Percentiles rank a stretch among this genome's conserved stretches.
These are phyloP conservation scores for Gastrophryne carolinensis DNA, from an alignment of 2,797 vertebrate species.

Conservation along the genomic window DNA sequence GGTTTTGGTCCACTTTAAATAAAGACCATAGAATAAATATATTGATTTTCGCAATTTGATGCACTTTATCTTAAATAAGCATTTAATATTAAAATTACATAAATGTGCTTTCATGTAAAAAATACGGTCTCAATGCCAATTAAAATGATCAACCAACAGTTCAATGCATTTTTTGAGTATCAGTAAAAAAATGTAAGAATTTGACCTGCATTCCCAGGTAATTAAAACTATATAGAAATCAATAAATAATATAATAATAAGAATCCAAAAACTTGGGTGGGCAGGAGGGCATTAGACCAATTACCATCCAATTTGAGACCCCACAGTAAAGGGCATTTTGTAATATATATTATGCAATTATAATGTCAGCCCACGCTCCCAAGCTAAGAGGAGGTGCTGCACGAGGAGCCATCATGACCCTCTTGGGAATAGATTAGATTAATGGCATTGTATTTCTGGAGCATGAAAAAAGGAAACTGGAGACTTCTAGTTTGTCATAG, in stretches of 20 bases:
- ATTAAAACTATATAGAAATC: background rate
- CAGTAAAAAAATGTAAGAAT: too few relatives aligned
- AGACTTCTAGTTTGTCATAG: slow-evolving; percentile 30
- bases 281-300: background rate
- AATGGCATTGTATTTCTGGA: slow-evolving; percentile 41
- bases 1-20: too few relatives aligned
- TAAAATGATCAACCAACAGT: too few relatives aligned
- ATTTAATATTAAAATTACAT: too few relatives aligned
- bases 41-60: too few relatives aligned
- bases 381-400: slow-evolving; percentile 11
- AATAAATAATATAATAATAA: too few relatives aligned
- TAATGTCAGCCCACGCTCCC: background rate
- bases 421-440: slow-evolving; percentile 23
- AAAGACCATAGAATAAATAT: too few relatives aligned
- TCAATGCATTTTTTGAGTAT: too few relatives aligned
- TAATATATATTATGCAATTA: background rate
- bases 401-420: background rate
- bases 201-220: background rate
- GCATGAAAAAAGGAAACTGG: slow-evolving; percentile 17
- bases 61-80: too few relatives aligned
- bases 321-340: background rate
- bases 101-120: too few relatives aligned
- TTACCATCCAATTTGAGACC: background rate
- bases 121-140: too few relatives aligned
- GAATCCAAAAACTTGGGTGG: background rate